Conservation (phyloP, 2,113 vertebrate genomes). For the Chitala chitala region DNA sequence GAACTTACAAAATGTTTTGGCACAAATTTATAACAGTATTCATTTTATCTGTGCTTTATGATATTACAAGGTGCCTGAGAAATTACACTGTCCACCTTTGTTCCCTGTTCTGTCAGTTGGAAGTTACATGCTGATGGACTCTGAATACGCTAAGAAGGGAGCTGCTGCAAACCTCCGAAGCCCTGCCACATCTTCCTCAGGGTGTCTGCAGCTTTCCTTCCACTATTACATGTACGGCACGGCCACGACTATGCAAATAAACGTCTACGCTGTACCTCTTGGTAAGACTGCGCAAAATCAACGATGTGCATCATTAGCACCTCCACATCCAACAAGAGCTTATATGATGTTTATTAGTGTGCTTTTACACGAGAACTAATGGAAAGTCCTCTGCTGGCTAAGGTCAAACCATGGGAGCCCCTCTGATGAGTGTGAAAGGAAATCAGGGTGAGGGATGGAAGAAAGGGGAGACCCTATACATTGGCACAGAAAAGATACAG, state of each 20-base stretch:
- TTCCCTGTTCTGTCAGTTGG: conserved; percentile 58
- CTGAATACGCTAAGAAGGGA: conserved; percentile 13
- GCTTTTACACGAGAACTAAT: background rate
- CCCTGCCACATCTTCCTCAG: conserved; percentile 43
- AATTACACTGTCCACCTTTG: background rate
- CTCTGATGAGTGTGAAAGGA: conserved; percentile 51
- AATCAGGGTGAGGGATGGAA: conserved; percentile 60
- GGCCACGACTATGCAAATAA: conserved; percentile 56
- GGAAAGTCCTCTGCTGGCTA: background rate
- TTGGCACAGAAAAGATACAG: conserved; percentile 39
- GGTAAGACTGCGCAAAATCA: conserved; percentile 42
- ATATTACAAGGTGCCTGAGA: background rate
- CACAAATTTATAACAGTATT: no score
- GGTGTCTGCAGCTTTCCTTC: conserved; percentile 68
- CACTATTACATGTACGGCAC: conserved; percentile 64
- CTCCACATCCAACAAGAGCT: background rate
- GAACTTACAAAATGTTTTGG: no score
- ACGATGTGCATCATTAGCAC: background rate
- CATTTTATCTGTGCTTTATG: no score
- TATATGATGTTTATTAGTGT: background rate
- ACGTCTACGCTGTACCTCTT: conserved; percentile 45
- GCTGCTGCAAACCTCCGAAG: conserved; percentile 54
- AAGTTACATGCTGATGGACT: conserved; percentile 67
- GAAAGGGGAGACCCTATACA: conserved; percentile 42
- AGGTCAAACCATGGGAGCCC: conserved; percentile 47